A percentile compares a stretch with the other conserved stretches of the same genome.
These are phyloP conservation scores for Ceratina japonica DNA, from an alignment of 1,140 invertebrate species.

Conservation along the genomic window DNA sequence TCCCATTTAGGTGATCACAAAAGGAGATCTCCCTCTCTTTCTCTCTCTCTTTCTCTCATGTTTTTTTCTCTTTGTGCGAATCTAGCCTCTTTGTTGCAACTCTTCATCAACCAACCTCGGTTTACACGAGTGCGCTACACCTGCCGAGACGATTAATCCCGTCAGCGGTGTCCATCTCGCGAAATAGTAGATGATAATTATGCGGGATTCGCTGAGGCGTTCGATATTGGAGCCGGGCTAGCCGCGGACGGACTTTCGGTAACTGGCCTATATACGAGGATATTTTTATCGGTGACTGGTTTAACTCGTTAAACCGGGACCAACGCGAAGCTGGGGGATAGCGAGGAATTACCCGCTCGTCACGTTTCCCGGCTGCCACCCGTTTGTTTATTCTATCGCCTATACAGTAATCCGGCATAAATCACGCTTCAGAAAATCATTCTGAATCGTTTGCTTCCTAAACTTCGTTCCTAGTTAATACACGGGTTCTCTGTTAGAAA, in stretches of 20 bases:
- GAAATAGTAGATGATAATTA: slow-evolving; percentile 18
- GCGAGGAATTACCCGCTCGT: slow-evolving; percentile 1
- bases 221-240: background rate
- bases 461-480: no score
- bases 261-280: slow-evolving; percentile 19
- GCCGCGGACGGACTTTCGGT: background rate
- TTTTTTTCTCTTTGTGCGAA: background rate
- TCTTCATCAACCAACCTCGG: background rate
- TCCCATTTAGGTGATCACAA: background rate
- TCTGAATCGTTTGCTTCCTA: no score
- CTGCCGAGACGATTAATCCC: background rate
- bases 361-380: background rate
- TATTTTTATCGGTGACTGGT: slow-evolving; percentile 43
- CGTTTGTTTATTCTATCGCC: slow-evolving; percentile 25
- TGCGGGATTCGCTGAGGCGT: background rate
- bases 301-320: slow-evolving; percentile 33
- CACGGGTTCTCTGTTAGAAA: no score
- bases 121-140: background rate
- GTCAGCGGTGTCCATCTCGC: background rate
- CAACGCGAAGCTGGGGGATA: slow-evolving; percentile 23
- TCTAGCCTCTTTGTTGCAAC: background rate
- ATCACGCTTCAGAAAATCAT: no score
- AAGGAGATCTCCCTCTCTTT: background rate
- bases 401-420: background rate
- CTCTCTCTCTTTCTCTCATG: no score